These are phyloP conservation scores for Nasalis larvatus DNA, from an alignment of 2,113 vertebrate genomes.

Conservation along the genomic window DNA sequence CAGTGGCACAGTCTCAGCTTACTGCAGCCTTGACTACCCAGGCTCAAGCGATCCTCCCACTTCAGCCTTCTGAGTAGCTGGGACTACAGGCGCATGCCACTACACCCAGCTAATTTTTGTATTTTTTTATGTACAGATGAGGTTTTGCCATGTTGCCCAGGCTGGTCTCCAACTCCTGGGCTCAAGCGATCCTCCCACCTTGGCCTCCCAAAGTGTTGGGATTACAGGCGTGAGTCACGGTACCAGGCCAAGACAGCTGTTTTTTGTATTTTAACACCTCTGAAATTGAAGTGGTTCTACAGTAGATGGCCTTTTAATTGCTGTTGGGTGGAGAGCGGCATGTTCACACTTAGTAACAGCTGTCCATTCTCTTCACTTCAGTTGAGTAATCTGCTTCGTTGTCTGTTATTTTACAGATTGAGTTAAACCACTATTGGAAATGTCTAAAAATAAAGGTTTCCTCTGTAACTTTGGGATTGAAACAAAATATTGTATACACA, in stretches of 20 bases:
- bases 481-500: neutral
- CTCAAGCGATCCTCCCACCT: no score
- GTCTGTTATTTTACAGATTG: slow-evolving; percentile 23
- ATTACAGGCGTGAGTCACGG: no score
- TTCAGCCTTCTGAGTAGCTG: no score
- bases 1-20: no score
- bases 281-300: neutral
- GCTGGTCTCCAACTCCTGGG: no score
- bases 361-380: neutral
- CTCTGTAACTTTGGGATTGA: neutral
- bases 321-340: neutral
- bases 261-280: neutral
- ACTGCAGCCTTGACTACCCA: no score
- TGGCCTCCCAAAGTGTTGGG: no score
- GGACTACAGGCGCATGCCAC: no score
- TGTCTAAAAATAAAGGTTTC: neutral
- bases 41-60: no score
- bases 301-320: neutral
- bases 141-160: no score
- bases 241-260: neutral
- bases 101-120: no score
- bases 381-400: neutral
- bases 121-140: no score
- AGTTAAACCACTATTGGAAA: neutral
- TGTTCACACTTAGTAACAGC: neutral